phyloP scores from a whole-genome alignment of 2,888 invertebrate species.

The Acleris literana region DNA sequence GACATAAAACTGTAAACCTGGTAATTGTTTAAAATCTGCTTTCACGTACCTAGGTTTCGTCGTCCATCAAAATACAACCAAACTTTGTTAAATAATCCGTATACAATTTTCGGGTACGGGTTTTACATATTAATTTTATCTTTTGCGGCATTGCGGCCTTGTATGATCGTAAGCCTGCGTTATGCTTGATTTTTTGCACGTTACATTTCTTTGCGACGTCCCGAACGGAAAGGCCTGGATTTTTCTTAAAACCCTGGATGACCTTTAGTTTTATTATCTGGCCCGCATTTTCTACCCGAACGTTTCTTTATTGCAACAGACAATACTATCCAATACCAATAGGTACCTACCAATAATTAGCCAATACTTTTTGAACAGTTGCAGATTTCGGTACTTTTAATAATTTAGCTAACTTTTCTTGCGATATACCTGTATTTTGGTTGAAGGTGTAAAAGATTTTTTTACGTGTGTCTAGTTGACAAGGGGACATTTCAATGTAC shows the following conservation, averaged over 20 bases:
- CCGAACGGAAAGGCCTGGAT: background rate
- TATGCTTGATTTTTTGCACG: background rate
- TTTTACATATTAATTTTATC: constrained; percentile 24
- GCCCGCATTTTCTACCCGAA: constrained; percentile 6
- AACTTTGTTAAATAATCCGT: constrained; percentile 9
- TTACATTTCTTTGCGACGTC: constrained; percentile 7
- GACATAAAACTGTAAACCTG: background rate
- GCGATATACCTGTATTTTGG: background rate
- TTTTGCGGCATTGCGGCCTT: constrained; percentile 8
- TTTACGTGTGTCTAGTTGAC: background rate
- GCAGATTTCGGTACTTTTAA: background rate
- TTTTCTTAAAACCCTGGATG: constrained; percentile 2
- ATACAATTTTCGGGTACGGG: constrained; percentile 9
- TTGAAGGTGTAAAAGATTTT: constrained; percentile 5
- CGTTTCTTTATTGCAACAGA: background rate
- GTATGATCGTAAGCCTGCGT: constrained; percentile 6
- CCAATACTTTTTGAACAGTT: constrained; percentile 8
- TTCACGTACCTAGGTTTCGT: constrained; percentile 4
- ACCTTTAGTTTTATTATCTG: constrained; percentile 5
- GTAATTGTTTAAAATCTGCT: background rate
- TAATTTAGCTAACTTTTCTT: constrained; percentile 7
- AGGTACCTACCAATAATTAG: background rate
- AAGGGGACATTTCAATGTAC: background rate
- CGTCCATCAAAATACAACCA: constrained; percentile 4
- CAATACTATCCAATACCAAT: no score